phyloP scores from a whole-genome alignment of 2,797 vertebrate genomes.

The Enoplosus armatus region DNA sequence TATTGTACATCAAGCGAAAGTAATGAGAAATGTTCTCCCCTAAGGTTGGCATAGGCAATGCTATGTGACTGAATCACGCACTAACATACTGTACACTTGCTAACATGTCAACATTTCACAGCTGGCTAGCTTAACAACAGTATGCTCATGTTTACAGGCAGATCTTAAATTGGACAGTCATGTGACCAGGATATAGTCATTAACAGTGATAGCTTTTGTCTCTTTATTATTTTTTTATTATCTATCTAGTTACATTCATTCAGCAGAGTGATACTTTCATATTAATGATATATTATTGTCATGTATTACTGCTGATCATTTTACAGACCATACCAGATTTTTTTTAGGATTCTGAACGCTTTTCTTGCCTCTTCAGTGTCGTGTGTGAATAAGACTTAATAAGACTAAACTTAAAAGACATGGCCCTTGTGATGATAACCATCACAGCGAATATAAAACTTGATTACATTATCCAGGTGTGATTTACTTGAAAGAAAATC shows the following conservation, averaged over 20 bases:
- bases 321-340: neutral
- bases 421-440: neutral
- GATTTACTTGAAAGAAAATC: constrained; percentile 18
- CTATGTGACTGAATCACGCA: neutral
- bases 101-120: neutral
- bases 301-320: neutral
- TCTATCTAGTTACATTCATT: neutral
- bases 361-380: neutral
- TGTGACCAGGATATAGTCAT: neutral
- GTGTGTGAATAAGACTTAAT: neutral
- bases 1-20: neutral
- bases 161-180: neutral
- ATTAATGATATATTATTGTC: neutral
- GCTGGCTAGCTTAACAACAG: neutral
- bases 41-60: too few species aligned
- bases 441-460: constrained; percentile 3
- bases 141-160: neutral
- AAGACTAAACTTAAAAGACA: neutral
- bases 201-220: neutral
- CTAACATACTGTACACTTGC: too few species aligned
- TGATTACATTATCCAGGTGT: constrained; percentile 15
- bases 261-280: neutral
- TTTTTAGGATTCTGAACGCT: neutral
- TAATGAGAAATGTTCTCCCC: too few species aligned
- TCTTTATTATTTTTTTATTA: neutral